Evolutionary conservation across 2,797 vertebrate species (phyloP).

Genomic region (Mus spretus): DNA sequence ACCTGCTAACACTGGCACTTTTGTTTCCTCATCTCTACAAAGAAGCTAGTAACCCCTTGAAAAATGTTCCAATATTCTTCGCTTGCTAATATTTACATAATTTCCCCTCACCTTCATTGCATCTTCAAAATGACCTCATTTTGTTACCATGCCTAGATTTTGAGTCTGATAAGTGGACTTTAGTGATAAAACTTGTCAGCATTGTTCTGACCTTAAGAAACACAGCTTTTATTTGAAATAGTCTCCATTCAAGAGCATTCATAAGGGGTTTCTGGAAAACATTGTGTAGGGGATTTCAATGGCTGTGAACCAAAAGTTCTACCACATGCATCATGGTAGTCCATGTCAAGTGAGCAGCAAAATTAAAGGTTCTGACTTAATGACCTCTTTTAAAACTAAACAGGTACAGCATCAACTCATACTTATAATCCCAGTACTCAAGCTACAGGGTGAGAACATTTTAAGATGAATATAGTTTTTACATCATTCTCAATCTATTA

Average conservation of each 20-base stretch:
- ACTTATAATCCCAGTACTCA: not conserved
- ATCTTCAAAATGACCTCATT: conserved; percentile 10
- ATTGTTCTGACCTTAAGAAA: not conserved
- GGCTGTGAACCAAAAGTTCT: not conserved
- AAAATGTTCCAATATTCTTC: not conserved
- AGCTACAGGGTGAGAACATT: not conserved
- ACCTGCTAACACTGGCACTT: not conserved
- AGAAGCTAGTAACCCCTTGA: not conserved
- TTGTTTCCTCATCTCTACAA: not conserved
- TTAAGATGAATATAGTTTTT: not conserved
- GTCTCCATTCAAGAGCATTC: not conserved
- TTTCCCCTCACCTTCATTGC: not conserved
- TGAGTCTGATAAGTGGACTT: not conserved
- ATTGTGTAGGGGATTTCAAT: not conserved
- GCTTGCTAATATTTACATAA: not conserved
- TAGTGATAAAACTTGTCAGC: conserved; percentile 19
- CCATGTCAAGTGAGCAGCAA: not conserved
- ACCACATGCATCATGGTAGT: not conserved
- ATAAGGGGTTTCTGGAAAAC: not conserved
- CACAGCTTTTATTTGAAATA: not conserved
- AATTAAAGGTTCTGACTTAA: not conserved
- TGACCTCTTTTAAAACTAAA: not conserved
- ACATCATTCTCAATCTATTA: not conserved
- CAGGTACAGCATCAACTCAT: not conserved
- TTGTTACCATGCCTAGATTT: not conserved